phyloP scores from a whole-genome alignment of 2,797 vertebrate genomes.

The Buceros bicornis region DNA sequence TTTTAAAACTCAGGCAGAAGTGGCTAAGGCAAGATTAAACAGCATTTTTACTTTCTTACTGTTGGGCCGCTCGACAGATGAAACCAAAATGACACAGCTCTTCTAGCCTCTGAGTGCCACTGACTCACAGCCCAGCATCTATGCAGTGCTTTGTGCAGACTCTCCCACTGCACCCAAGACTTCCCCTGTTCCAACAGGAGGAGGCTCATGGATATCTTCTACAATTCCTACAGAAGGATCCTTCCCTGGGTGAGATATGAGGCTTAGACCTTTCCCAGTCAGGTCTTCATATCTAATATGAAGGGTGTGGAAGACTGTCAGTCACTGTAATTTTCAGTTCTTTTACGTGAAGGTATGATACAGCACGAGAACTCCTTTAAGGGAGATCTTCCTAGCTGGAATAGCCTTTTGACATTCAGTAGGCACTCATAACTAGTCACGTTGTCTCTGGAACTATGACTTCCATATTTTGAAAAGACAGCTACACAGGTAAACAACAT shows the following conservation, averaged over 20 bases:
- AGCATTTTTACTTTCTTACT: not conserved
- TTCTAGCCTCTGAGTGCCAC: not conserved
- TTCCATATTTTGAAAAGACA: not conserved
- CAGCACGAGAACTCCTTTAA: not conserved
- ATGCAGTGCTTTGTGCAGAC: not conserved
- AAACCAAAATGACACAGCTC: not conserved
- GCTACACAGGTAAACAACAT: not conserved
- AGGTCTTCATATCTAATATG: not conserved
- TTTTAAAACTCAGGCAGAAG: not conserved
- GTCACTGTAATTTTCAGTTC: not conserved
- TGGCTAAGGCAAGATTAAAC: not conserved
- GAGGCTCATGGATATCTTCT: not conserved
- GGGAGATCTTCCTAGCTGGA: not conserved
- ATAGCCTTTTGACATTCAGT: not conserved
- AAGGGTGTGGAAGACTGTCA: not conserved
- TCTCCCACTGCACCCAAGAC: not conserved
- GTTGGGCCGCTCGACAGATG: not conserved
- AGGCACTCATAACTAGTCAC: not conserved
- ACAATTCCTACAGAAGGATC: not conserved
- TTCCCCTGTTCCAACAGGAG: not conserved
- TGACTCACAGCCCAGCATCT: not conserved
- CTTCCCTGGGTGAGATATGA: not conserved
- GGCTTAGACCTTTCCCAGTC: not conserved
- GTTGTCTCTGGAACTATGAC: not conserved
- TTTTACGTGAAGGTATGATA: not conserved